Evolutionary conservation across 2,797 vertebrate genomes (phyloP).

Genomic region (Pogoniulus pusillus): DNA sequence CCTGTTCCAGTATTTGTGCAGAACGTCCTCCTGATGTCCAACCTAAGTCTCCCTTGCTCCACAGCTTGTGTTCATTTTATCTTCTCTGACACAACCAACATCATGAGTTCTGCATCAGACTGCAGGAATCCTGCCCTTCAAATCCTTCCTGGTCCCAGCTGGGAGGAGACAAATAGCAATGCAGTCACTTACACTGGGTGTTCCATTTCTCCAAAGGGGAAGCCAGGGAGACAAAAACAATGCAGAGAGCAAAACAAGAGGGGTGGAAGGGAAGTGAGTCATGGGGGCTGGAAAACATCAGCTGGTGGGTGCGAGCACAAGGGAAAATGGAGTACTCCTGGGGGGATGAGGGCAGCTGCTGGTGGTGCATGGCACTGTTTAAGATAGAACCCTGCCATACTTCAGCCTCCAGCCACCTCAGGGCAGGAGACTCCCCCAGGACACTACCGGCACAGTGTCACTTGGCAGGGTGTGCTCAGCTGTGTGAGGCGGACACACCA

Average conservation of each 20-base stretch:
- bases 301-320: neutral
- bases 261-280: constrained; percentile 53
- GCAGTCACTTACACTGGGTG: neutral
- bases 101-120: neutral
- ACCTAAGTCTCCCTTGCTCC: too few species aligned
- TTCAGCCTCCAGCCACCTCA: neutral
- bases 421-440: neutral
- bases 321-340: constrained; percentile 1
- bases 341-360: too few species aligned
- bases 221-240: constrained; percentile 32
- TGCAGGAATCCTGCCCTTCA: neutral
- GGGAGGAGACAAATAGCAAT: neutral
- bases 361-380: neutral
- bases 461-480: neutral
- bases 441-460: neutral
- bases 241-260: neutral
- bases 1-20: too few species aligned
- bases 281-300: constrained; percentile 17
- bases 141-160: neutral
- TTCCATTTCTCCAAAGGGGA: neutral
- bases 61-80: neutral
- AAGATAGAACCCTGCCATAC: neutral
- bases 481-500: neutral
- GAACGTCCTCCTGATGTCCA: too few species aligned
- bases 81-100: neutral